These are phyloP conservation scores for Tetramorium alpestre DNA, from an alignment of 1,140 invertebrate genomes.

Conservation along the genomic window DNA sequence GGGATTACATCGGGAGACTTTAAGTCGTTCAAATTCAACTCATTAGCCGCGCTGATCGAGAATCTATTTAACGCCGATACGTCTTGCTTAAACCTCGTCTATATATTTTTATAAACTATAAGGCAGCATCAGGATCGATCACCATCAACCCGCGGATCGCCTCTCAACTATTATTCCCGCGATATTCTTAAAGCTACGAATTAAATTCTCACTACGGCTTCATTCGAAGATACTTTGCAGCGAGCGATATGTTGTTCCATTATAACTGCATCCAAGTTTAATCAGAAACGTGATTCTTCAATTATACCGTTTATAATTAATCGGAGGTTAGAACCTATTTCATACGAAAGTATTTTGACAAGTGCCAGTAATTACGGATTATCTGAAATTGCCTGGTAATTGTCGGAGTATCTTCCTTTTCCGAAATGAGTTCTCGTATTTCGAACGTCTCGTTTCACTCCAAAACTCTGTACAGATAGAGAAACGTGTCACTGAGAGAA, in stretches of 20 bases:
- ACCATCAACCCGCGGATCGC: background rate
- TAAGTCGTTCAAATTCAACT: conserved; percentile 32
- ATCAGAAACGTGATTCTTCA: conserved; percentile 7
- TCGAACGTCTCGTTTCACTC: conserved; percentile 4
- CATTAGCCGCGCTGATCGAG: conserved; percentile 26
- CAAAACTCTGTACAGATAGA: background rate
- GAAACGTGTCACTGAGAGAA: background rate
- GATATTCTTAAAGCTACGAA: background rate
- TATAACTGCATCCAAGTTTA: background rate
- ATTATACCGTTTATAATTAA: background rate
- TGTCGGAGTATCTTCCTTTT: background rate
- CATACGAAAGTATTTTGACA: background rate
- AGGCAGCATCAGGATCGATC: background rate
- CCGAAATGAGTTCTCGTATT: background rate
- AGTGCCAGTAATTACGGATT: background rate
- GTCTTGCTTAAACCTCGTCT: conserved; percentile 37
- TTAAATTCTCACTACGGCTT: background rate
- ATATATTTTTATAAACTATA: conserved; percentile 43
- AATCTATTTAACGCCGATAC: conserved; percentile 26
- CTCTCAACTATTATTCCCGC: background rate
- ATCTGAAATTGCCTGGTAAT: background rate
- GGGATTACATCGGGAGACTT: background rate
- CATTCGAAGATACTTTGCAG: background rate
- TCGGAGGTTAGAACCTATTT: background rate
- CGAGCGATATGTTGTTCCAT: background rate